phyloP scores from a whole-genome alignment of 2,113 vertebrate genomes.

The Empidonax traillii region DNA sequence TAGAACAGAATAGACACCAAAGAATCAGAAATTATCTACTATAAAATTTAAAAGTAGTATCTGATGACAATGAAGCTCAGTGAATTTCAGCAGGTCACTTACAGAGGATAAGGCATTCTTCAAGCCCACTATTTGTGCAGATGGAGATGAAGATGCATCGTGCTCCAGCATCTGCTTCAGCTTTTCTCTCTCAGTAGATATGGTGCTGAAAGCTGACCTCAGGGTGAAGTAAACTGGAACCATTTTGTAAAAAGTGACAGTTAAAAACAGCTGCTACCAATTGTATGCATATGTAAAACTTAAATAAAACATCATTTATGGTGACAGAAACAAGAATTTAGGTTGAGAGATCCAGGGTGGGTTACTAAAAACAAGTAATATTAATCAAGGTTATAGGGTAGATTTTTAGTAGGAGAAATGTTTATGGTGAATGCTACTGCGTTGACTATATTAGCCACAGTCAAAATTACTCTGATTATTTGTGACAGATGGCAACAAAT shows the following conservation, averaged over 20 bases:
- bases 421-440: neutral
- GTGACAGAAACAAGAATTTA: constrained; percentile 8
- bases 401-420: constrained; percentile 13
- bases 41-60: neutral
- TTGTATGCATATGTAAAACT: neutral
- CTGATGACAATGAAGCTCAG: neutral
- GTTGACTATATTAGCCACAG: constrained; percentile 27
- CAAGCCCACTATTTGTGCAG: constrained; percentile 87
- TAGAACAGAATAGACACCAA: neutral
- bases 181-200: constrained; percentile 87
- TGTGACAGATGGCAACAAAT: constrained; percentile 50
- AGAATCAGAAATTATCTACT: neutral
- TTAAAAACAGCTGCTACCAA: constrained; percentile 4
- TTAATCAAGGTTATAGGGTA: neutral
- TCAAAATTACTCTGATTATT: constrained; percentile 49
- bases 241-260: constrained; percentile 2
- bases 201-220: constrained; percentile 85
- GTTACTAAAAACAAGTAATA: constrained; percentile 1
- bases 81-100: constrained; percentile 60
- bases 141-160: constrained; percentile 81
- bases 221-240: constrained; percentile 85
- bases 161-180: constrained; percentile 88
- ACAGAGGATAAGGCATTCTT: constrained; percentile 91
- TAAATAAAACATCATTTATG: neutral
- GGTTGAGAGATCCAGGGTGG: neutral